These are phyloP conservation scores for Halictus rubicundus DNA, from an alignment of 1,140 invertebrate genomes.

Conservation along the genomic window DNA sequence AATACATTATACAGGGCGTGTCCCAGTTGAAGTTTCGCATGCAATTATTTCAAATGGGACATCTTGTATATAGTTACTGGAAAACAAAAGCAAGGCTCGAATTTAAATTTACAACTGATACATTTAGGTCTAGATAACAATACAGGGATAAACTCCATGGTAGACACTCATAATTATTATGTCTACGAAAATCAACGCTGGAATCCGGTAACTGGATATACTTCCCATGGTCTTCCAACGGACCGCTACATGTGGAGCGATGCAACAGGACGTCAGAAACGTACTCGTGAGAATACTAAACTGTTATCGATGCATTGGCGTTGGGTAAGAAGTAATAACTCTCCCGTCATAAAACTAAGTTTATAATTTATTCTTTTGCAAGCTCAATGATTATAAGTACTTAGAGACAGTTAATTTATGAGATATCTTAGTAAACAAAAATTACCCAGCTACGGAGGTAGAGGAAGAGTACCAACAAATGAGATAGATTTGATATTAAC, in stretches of 20 bases:
- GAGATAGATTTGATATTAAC: too few relatives aligned
- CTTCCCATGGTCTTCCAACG: constrained; percentile 90
- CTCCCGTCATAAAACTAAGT: not conserved
- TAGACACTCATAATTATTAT: constrained; percentile 90
- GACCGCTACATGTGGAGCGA: constrained; percentile 96
- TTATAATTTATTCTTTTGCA: not conserved
- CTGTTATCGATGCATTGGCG: constrained; percentile 92
- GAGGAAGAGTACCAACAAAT: too few relatives aligned
- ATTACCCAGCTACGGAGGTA: too few relatives aligned
- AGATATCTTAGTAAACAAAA: too few relatives aligned
- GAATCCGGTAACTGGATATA: constrained; percentile 95
- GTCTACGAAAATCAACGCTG: constrained; percentile 97
- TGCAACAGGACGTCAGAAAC: constrained; percentile 88
- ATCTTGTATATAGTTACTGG: too few relatives aligned
- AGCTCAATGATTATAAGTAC: not conserved
- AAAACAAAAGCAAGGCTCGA: not conserved
- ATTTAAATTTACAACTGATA: constrained; percentile 2
- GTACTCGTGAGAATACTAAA: constrained; percentile 91
- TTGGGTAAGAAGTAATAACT: constrained; percentile 85
- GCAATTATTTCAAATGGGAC: too few relatives aligned
- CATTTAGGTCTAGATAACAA: constrained; percentile 84
- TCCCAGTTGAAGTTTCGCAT: too few relatives aligned
- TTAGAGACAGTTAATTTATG: too few relatives aligned
- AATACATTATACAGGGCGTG: constrained; percentile 51
- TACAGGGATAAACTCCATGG: constrained; percentile 88